Percentiles rank a stretch among this genome's conserved stretches.
phyloP scores from a whole-genome alignment of 2,888 invertebrate genomes.

The Drosophila emarginata region DNA sequence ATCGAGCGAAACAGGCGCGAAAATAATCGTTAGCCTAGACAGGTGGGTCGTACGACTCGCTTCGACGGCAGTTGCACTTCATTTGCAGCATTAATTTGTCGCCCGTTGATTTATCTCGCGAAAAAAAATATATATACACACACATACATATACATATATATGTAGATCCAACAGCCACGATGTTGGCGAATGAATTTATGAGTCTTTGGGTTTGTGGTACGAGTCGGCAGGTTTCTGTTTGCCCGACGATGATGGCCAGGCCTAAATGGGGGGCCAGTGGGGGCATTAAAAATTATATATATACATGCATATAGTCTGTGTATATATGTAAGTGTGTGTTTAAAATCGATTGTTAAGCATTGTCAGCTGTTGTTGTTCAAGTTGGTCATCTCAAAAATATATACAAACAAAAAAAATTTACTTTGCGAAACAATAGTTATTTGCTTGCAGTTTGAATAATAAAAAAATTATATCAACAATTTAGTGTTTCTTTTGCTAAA shows the following conservation, averaged over 20 bases:
- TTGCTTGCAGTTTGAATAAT: conserved; percentile 17
- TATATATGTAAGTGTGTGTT: conserved; percentile 17
- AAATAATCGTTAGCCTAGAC: conserved; percentile 52
- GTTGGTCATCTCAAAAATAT: conserved; percentile 31
- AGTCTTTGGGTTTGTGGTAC: conserved; percentile 25
- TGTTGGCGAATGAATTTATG: conserved; percentile 61
- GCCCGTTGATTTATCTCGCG: conserved; percentile 77
- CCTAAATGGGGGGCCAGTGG: not conserved
- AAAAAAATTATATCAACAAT: conserved; percentile 12
- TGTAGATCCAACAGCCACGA: conserved; percentile 22
- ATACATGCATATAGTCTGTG: not conserved
- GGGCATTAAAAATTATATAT: conserved; percentile 36
- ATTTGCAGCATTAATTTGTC: conserved; percentile 80
- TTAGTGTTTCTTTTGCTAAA: conserved; percentile 3
- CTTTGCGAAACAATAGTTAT: conserved; percentile 3
- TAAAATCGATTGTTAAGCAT: conserved; percentile 71
- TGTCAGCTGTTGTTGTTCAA: conserved; percentile 56
- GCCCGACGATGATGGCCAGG: conserved; percentile 24
- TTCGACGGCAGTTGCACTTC: conserved; percentile 75
- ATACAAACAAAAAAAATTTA: conserved; percentile 4
- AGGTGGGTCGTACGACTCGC: conserved; percentile 36
- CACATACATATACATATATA: not conserved
- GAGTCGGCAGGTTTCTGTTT: not conserved
- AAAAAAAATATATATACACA: conserved; percentile 33
- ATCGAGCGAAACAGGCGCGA: conserved; percentile 38